Evolutionary conservation across 2,113 vertebrate genomes (phyloP), one percentile per base, ranked within the genome.

Genomic region (Blennius ocellaris): DNA sequence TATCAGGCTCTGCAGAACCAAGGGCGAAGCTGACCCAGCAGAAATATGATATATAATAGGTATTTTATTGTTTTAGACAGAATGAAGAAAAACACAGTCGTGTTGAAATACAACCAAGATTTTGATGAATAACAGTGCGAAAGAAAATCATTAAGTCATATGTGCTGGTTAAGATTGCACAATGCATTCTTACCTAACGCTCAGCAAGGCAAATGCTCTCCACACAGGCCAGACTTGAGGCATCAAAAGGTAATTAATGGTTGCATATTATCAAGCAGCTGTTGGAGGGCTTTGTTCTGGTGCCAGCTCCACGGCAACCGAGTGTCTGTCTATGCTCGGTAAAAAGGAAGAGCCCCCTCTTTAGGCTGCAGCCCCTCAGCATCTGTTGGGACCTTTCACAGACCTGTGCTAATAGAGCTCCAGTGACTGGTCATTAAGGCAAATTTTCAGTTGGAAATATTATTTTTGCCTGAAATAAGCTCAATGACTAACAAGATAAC

Each of bases 231-330:
- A 87, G 82, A 89, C 86, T 82, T 65, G 81, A 83, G 83, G 85
- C 87, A 83, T 90, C 83, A 83, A 72, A 78, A 80, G 82, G 85
- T 88, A 90, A 92, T 92, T 87, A 87, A 90, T 90, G 78, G 84
- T 78, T 89, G 81, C 78, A 84, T 79, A 87, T 92, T 83, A 90
- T 88, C 79, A 90, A 81, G 79, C 89, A 88, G 86, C 86, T 89
- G 90, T 90, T 84, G 38, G 73, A 76, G 54, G 38, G 57, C 86
- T 91, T 89, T 91, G 87, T 91, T 90, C 75, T 61, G 77, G 58
- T 84, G 87, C 85, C 79, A 85, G 82, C 70, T 65, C 67, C 76
- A 83, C 82, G 81, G 74, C 61, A 76, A 71, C 66, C 77, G 9
- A 0, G 63, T 80, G 86, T 44, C 61, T 73, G 74, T 72, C 69